Evolutionary conservation across 1,140 invertebrate species (phyloP).

Genomic region (Scaptomyza hsui): DNA sequence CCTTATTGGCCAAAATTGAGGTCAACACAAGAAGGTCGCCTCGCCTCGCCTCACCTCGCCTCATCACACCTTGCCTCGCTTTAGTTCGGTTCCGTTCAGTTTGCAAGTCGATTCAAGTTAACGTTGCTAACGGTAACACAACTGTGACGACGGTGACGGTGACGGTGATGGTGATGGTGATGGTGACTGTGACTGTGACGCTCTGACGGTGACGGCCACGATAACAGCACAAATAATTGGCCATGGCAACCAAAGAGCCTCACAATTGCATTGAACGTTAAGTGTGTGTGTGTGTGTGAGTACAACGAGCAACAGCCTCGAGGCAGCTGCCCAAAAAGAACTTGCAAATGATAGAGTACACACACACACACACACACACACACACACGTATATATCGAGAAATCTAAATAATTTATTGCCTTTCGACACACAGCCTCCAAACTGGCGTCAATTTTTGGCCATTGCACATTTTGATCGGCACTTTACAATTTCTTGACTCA

Average conservation of each 20-base stretch:
- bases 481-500: neutral
- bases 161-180: constrained; percentile 1
- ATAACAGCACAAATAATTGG: constrained; percentile 78
- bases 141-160: neutral
- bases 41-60: constrained; percentile 31
- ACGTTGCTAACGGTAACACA: constrained; percentile 6
- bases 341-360: constrained; percentile 6
- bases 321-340: constrained; percentile 1
- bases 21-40: constrained; percentile 74
- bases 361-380: neutral
- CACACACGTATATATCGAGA: neutral
- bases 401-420: constrained; percentile 11
- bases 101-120: constrained; percentile 33
- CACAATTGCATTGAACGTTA: constrained; percentile 72
- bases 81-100: neutral
- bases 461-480: neutral
- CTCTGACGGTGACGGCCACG: constrained; percentile 29
- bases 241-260: constrained; percentile 49
- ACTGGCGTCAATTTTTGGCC: no score
- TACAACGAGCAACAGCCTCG: neutral
- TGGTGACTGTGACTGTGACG: neutral
- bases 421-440: neutral
- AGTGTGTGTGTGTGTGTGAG: constrained; percentile 8
- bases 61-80: constrained; percentile 27
- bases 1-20: constrained; percentile 75